These are phyloP conservation scores for Holcopasites calliopsidis DNA, from an alignment of 1,140 invertebrate species.

Conservation along the genomic window DNA sequence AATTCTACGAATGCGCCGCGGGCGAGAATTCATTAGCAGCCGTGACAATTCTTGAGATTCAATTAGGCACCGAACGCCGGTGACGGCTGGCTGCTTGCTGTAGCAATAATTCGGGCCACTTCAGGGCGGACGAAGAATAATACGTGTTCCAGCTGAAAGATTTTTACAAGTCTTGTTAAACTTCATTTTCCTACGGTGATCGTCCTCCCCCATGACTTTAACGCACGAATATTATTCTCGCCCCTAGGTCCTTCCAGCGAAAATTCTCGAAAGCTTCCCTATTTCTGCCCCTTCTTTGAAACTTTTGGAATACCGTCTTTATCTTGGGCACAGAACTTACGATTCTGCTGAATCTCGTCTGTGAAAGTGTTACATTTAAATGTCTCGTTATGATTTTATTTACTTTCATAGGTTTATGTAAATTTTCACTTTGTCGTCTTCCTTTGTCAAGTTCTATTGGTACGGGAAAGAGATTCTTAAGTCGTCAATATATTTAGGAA, in stretches of 20 bases:
- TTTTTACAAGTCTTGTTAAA: slow-evolving; percentile 56
- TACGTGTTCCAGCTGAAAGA: slow-evolving; percentile 48
- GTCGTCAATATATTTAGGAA: too few species aligned
- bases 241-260: slow-evolving; percentile 11
- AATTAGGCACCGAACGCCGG: slow-evolving; percentile 60
- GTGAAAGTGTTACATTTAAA: background rate
- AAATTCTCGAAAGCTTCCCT: slow-evolving; percentile 30
- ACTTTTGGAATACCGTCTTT: background rate
- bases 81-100: slow-evolving; percentile 54
- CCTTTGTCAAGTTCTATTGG: too few species aligned
- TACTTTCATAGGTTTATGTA: too few species aligned
- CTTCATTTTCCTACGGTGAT: slow-evolving; percentile 46
- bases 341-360: too few species aligned
- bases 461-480: too few species aligned
- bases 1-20: slow-evolving; percentile 49
- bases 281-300: background rate
- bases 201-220: slow-evolving; percentile 39
- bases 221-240: slow-evolving; percentile 31
- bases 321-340: background rate
- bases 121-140: slow-evolving; percentile 53
- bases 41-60: slow-evolving; percentile 57
- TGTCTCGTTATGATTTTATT: too few species aligned
- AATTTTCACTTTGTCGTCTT: too few species aligned
- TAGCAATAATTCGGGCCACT: slow-evolving; percentile 51
- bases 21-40: slow-evolving; percentile 56